Percentiles rank a stretch among this genome's conserved stretches.
phyloP scores from a whole-genome alignment of 2,797 vertebrate species.

The Fringilla coelebs region DNA sequence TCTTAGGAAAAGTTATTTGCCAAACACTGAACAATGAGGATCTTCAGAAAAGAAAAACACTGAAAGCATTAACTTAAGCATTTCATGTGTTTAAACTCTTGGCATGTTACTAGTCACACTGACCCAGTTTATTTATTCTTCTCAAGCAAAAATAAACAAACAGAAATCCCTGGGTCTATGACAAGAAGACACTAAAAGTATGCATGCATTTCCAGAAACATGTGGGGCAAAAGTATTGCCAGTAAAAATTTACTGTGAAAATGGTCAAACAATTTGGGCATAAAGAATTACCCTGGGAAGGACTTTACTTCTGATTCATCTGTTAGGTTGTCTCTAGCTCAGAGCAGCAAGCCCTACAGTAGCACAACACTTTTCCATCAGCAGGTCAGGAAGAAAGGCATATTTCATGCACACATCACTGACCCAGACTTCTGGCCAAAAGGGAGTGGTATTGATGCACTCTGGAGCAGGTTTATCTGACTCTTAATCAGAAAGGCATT shows the following conservation, averaged over 20 bases:
- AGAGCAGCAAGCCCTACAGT: not conserved
- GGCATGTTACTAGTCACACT: not conserved
- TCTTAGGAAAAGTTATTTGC: not conserved
- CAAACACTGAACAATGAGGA: not conserved
- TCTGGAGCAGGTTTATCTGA: constrained; percentile 40
- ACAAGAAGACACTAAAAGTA: not conserved
- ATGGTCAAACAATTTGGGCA: not conserved
- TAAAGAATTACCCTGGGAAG: not conserved
- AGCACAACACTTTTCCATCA: not conserved
- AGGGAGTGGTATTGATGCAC: not conserved
- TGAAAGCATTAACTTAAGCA: not conserved
- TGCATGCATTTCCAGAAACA: not conserved
- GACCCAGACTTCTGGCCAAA: not conserved
- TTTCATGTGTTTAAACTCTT: not conserved
- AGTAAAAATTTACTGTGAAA: not conserved
- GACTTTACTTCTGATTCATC: not conserved
- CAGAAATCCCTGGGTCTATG: not conserved
- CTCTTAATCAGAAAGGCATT: constrained; percentile 43
- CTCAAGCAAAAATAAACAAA: not conserved
- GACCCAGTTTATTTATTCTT: not conserved
- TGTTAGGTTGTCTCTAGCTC: not conserved
- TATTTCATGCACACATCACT: not conserved
- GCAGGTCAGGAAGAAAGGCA: not conserved
- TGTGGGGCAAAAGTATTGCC: not conserved
- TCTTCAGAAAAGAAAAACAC: not conserved